Conservation (phyloP, 1,140 invertebrate species). For the Drosophila rhopaloa region DNA sequence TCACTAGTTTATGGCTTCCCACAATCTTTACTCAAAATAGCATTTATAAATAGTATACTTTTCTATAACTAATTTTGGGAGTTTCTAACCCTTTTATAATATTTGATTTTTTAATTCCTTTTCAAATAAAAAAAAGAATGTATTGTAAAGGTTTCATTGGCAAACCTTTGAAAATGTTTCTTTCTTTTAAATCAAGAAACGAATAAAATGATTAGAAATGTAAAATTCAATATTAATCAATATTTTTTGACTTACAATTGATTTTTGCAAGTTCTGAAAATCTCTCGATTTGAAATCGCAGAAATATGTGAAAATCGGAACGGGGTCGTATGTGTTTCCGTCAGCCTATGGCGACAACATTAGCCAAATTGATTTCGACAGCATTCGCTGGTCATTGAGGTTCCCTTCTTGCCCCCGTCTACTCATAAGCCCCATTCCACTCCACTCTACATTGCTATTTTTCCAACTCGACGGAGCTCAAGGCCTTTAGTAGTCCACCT, state of each 20-base stretch:
- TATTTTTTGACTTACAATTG: background rate
- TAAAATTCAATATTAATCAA: background rate
- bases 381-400: conserved; percentile 48
- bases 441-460: background rate
- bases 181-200: no score
- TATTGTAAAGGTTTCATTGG: no score
- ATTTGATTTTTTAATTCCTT: no score
- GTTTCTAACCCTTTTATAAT: no score
- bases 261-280: no score
- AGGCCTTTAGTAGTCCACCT: conserved; percentile 43
- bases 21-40: no score
- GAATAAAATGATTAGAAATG: no score
- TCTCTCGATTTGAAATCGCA: background rate
- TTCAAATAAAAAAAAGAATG: no score
- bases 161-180: no score
- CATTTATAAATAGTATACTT: no score
- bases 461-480: conserved; percentile 15
- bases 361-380: conserved; percentile 80
- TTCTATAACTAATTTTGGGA: no score
- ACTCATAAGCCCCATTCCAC: background rate
- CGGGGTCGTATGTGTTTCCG: background rate
- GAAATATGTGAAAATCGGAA: conserved; percentile 3
- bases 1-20: no score
- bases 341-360: conserved; percentile 63
- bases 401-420: background rate